Percentiles rank a stretch among this genome's conserved stretches.
Conservation (phyloP, 2,888 invertebrate species). For the Mechanitis messenoides region DNA sequence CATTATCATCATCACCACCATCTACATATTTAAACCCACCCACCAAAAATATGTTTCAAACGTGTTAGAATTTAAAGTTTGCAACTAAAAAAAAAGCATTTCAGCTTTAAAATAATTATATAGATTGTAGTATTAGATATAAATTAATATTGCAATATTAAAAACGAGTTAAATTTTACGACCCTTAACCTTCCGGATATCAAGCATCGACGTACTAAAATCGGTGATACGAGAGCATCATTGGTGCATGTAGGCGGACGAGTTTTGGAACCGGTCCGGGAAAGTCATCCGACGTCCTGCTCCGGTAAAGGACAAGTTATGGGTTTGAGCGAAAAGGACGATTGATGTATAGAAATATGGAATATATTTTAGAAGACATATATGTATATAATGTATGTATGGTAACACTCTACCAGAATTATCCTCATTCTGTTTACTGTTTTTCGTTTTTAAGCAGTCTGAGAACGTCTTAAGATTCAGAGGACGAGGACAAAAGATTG, state of each 20-base stretch:
- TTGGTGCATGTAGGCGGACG: slow-evolving; percentile 41
- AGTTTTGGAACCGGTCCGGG: slow-evolving; percentile 45
- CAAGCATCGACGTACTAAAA: slow-evolving; percentile 27
- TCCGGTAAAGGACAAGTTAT: slow-evolving; percentile 9
- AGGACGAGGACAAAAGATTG: not conserved
- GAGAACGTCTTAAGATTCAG: not conserved
- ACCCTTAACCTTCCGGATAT: slow-evolving; percentile 25
- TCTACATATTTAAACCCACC: too few relatives aligned
- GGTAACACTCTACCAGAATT: too few relatives aligned
- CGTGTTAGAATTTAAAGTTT: too few relatives aligned
- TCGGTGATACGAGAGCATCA: slow-evolving; percentile 31
- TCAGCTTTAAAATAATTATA: too few relatives aligned
- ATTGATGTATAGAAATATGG: too few relatives aligned
- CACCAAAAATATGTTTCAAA: too few relatives aligned
- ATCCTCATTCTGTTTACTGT: not conserved
- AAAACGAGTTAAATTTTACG: slow-evolving; percentile 12
- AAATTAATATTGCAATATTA: not conserved
- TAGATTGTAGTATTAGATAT: too few relatives aligned
- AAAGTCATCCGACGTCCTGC: slow-evolving; percentile 18
- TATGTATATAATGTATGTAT: too few relatives aligned
- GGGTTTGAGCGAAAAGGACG: slow-evolving; percentile 1
- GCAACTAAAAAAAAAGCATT: too few relatives aligned
- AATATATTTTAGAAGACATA: slow-evolving; percentile 1
- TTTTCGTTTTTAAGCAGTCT: not conserved
- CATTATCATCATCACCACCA: too few relatives aligned